Conservation (phyloP, 2,113 vertebrate species). For the Strix aluco region DNA sequence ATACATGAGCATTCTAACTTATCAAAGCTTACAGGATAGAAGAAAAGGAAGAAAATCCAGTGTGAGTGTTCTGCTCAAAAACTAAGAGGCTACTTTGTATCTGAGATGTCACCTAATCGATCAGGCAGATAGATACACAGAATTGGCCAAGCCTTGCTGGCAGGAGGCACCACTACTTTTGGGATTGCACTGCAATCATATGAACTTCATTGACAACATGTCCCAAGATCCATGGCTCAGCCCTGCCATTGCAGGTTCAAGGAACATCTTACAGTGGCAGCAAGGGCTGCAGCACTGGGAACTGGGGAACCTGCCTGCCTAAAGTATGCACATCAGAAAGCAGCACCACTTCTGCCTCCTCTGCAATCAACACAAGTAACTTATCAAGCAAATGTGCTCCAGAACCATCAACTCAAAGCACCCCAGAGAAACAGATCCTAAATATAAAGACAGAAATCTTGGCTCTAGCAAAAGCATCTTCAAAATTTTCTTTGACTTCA, state of each 20-base stretch:
- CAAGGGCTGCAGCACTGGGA: neutral
- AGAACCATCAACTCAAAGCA: neutral
- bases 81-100: neutral
- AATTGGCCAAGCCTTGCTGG: neutral
- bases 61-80: neutral
- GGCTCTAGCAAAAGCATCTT: neutral
- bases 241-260: neutral
- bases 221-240: neutral
- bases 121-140: neutral
- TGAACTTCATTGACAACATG: fast-evolving
- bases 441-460: neutral
- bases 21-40: neutral
- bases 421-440: neutral
- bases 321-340: neutral
- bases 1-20: neutral
- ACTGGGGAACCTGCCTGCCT: neutral
- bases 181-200: neutral
- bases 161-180: neutral
- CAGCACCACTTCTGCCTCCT: neutral
- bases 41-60: neutral
- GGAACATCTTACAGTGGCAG: neutral
- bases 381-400: neutral
- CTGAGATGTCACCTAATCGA: neutral
- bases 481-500: neutral
- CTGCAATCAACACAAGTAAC: neutral